Evolutionary conservation across 2,113 vertebrate species (phyloP).

Genomic region (Pelusios castaneus): DNA sequence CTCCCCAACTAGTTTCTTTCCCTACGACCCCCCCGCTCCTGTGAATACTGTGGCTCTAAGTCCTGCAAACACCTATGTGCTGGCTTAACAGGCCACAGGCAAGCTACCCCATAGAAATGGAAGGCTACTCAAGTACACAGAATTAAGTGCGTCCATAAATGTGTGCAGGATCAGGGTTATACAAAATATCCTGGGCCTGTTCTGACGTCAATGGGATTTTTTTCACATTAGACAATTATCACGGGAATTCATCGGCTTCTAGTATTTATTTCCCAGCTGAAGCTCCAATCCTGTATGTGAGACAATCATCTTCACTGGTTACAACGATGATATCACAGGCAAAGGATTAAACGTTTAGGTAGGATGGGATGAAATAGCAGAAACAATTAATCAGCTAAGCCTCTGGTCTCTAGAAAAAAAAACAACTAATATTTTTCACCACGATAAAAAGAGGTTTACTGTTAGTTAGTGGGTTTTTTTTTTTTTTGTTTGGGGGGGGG

Average conservation of each 20-base stretch:
- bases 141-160: fast-evolving
- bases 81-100: fast-evolving
- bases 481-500: too few relatives aligned
- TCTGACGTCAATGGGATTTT: not conserved
- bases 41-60: fast-evolving
- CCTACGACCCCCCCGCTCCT: not conserved
- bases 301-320: not conserved
- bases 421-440: not conserved
- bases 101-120: fast-evolving
- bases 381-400: not conserved
- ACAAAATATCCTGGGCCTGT: fast-evolving
- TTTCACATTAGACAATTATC: fast-evolving
- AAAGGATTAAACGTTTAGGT: not conserved
- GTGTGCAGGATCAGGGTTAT: fast-evolving
- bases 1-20: not conserved
- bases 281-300: fast-evolving
- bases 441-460: fast-evolving
- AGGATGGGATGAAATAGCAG: not conserved
- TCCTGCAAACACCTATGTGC: fast-evolving
- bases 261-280: fast-evolving
- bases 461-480: not conserved
- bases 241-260: fast-evolving
- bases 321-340: not conserved
- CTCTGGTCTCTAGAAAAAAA: not conserved
- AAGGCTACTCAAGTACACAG: fast-evolving